Evolutionary conservation across 1,140 invertebrate species (phyloP).

Genomic region (Euwallacea fornicatus): DNA sequence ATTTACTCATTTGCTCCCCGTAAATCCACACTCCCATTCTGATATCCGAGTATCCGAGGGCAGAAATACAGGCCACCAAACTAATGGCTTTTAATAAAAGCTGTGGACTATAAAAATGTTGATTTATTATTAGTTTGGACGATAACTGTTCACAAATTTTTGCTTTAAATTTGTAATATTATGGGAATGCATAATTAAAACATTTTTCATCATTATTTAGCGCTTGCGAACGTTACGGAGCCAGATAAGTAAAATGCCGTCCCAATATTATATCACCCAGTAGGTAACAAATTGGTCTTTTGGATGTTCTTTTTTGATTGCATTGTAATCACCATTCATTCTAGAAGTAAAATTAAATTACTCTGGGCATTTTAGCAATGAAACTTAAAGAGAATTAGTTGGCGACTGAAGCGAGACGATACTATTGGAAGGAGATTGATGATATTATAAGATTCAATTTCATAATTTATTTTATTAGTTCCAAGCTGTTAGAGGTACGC

Average conservation of each 20-base stretch:
- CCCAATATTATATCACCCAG: conserved; percentile 28
- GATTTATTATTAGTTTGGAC: conserved; percentile 53
- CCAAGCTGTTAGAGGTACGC: too few relatives aligned
- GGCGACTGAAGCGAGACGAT: too few relatives aligned
- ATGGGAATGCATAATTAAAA: conserved; percentile 52
- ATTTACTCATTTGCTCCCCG: conserved; percentile 35
- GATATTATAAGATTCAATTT: too few relatives aligned
- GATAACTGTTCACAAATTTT: conserved; percentile 52
- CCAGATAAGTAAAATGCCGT: conserved; percentile 34
- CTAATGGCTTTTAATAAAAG: conserved; percentile 55
- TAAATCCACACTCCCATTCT: conserved; percentile 34
- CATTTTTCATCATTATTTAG: conserved; percentile 52
- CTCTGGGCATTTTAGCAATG: not conserved
- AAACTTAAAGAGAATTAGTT: not conserved
- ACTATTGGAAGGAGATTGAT: too few relatives aligned
- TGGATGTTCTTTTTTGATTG: too few relatives aligned
- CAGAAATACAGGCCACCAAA: conserved; percentile 45
- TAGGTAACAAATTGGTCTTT: conserved; percentile 9
- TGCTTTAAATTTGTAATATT: conserved; percentile 47
- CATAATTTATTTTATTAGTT: too few relatives aligned
- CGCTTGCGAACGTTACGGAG: conserved; percentile 21
- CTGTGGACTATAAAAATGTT: conserved; percentile 53
- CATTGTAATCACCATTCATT: not conserved
- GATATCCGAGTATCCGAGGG: conserved; percentile 33
- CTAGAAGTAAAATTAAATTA: not conserved